A percentile compares a stretch with the other conserved stretches of the same genome.
phyloP scores from a whole-genome alignment of 2,113 vertebrate species.

The Podarcis raffonei region DNA sequence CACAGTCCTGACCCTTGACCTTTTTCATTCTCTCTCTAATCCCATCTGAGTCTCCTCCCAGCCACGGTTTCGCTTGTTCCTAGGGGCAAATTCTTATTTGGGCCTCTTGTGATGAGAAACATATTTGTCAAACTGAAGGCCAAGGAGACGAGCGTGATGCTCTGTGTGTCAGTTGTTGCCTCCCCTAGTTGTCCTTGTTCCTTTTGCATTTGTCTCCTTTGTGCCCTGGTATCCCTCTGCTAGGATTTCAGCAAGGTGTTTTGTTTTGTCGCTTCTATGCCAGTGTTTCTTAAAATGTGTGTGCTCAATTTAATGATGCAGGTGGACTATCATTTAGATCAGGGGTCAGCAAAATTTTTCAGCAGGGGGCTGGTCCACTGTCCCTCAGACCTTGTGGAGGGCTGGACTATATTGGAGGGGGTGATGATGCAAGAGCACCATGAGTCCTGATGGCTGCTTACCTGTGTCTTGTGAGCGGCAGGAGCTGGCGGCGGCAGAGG shows the following conservation, averaged over 20 bases:
- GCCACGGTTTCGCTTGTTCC: slow-evolving; percentile 59
- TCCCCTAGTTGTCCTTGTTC: not conserved
- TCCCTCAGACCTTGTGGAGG: too few relatives aligned
- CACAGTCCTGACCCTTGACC: slow-evolving; percentile 33
- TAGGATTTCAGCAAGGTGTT: not conserved
- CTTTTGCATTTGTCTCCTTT: not conserved
- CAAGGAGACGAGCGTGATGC: slow-evolving; percentile 10
- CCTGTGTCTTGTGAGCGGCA: too few relatives aligned
- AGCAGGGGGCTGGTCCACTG: too few relatives aligned
- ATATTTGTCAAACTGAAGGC: slow-evolving; percentile 52
- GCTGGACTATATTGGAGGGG: too few relatives aligned
- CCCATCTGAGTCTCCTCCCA: slow-evolving; percentile 63
- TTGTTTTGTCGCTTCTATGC: not conserved
- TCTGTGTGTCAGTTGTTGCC: not conserved
- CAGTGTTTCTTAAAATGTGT: not conserved
- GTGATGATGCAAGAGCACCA: too few relatives aligned
- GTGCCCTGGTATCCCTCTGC: not conserved
- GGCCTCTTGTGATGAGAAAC: slow-evolving; percentile 59
- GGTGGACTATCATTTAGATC: not conserved
- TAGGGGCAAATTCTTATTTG: slow-evolving; percentile 62
- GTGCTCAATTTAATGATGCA: not conserved
- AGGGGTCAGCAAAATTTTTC: too few relatives aligned
- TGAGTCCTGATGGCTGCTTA: too few relatives aligned
- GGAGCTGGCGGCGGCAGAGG: too few relatives aligned
- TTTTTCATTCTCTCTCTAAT: slow-evolving; percentile 53